Base-by-base conservation (phyloP, 2,888 invertebrate species). In the Spodoptera littoralis region DNA sequence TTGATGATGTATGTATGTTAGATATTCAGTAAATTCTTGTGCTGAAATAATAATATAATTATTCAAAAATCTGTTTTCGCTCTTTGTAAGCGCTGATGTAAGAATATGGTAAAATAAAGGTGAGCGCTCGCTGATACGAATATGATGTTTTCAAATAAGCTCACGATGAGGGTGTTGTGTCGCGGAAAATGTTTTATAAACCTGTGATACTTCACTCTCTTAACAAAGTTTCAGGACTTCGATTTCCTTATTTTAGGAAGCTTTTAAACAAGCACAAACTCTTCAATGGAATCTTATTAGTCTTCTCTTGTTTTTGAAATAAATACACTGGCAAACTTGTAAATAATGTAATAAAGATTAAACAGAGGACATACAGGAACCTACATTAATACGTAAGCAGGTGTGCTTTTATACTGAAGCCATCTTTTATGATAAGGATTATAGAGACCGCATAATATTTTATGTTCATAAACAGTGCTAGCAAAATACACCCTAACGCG, bases 131-230 rank as follows among this genome's bases (percentile, higher is more conserved):
- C 68, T 71, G 71, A 79, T 74, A 71, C 63, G 71, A 76, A 69
- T 71, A 78, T 73, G 65, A 76, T 72, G 70, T 74, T 79, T 74
- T 59, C 60, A 70, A 78, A 78, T 79, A 77, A 72, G 59, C 73
- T 67, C 24, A n/a, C 67, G 79, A 76, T 79, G 74, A 79, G 72
- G 59, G 65, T 56, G 54, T 48, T 55, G 50, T 49, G 53, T 55
- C 56, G 56, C 53, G 41, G 67, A 66, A 79, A 79, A 77, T 75
- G 56, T 69, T 77, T 77, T 75, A 79, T 74, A 73, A 68, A 66
- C 62, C 70, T 52, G 63, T 49, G 68, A 79, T 75, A 79, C 77
- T 76, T 65, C 65, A 79, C 76, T 79, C 68, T 58, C 50, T 27
- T 56, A 73, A 73, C 73, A 70, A 79, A 79, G 58, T 79, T 75